A percentile compares a stretch with the other conserved stretches of the same genome.
Evolutionary conservation across 92 coral and sea anemone species (phyloP).

Genomic region (Umimayanthus kanabou): DNA sequence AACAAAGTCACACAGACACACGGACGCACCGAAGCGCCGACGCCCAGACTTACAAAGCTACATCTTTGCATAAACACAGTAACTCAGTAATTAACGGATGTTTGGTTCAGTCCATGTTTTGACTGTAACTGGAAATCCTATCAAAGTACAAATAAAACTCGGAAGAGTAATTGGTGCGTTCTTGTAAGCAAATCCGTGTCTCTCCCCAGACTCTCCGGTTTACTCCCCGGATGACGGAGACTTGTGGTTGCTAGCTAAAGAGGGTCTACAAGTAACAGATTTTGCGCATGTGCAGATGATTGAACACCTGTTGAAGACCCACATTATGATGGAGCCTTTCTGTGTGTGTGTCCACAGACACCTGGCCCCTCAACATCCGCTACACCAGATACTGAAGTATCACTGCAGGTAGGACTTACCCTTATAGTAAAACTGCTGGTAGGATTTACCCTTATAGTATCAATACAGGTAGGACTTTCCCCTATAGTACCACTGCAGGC

Average conservation of each 20-base stretch:
- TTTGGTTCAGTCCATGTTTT: no score
- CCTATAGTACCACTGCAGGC: conserved; percentile 78
- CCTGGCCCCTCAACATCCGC: conserved; percentile 79
- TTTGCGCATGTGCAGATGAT: conserved; percentile 94
- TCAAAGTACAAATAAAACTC: no score
- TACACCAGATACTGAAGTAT: conserved; percentile 77
- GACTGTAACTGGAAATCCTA: no score
- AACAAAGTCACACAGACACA: no score
- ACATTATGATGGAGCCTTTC: conserved; percentile 95
- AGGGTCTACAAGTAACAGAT: conserved; percentile 82
- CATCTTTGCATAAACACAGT: no score
- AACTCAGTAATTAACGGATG: no score
- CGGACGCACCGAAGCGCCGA: no score
- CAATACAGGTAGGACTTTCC: background rate
- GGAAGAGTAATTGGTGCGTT: background rate
- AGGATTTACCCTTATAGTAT: background rate
- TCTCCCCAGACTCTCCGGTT: conserved; percentile 76
- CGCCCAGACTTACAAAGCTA: no score
- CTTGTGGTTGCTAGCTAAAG: conserved; percentile 89
- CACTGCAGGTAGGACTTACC: conserved; percentile 69
- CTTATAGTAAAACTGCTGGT: no score
- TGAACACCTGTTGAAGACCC: conserved; percentile 94
- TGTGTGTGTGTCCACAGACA: conserved; percentile 80
- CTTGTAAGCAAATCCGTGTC: background rate
- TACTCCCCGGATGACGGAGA: conserved; percentile 82